Evolutionary conservation across 2,888 invertebrate genomes (phyloP).

Genomic region (Conops quadrifasciatus): DNA sequence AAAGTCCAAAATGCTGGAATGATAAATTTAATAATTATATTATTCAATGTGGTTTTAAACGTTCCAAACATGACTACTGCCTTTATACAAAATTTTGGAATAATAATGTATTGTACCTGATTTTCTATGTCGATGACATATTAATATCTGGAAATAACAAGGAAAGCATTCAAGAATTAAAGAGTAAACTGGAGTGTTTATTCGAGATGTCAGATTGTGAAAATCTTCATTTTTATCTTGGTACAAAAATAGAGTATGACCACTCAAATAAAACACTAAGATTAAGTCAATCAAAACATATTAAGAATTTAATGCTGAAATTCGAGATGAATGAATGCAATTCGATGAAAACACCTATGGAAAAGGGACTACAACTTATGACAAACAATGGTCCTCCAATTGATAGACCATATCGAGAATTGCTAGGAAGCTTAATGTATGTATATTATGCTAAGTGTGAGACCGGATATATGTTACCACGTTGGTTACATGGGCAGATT

Average conservation of each 20-base stretch:
- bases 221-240: constrained; percentile 21
- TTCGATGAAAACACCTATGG: constrained; percentile 31
- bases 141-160: constrained; percentile 7
- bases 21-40: constrained; percentile 22
- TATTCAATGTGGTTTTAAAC: constrained; percentile 13
- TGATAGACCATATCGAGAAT: constrained; percentile 26
- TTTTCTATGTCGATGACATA: too few species aligned
- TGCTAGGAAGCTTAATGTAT: constrained; percentile 28
- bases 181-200: constrained; percentile 8
- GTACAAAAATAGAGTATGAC: constrained; percentile 28
- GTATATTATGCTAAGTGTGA: constrained; percentile 29
- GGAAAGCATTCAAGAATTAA: constrained; percentile 12
- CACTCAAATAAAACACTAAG: not conserved
- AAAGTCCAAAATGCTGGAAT: constrained; percentile 28
- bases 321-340: constrained; percentile 29
- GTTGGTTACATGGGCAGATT: too few species aligned
- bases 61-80: constrained; percentile 29
- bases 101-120: not conserved
- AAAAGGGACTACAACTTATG: constrained; percentile 23
- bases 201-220: constrained; percentile 34
- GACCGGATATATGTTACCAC: constrained; percentile 19
- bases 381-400: not conserved
- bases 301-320: constrained; percentile 21
- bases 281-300: constrained; percentile 24
- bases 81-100: constrained; percentile 28